phyloP scores from a whole-genome alignment of 2,797 vertebrate genomes.

The Pteropus rufus region DNA sequence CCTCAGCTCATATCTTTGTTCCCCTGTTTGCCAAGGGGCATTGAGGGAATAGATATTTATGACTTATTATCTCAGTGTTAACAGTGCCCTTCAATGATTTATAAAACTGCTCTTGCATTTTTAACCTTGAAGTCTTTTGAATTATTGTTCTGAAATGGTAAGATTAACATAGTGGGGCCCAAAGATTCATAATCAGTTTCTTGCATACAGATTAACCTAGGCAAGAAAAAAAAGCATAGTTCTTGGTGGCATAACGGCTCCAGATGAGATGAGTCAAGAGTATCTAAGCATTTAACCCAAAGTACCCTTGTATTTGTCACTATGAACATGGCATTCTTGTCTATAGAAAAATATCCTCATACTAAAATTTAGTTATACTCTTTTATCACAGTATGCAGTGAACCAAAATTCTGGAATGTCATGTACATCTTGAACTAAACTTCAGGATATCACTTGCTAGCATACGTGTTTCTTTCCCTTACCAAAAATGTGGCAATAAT shows the following conservation, averaged over 20 bases:
- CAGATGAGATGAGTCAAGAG: not conserved
- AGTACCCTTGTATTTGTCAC: not conserved
- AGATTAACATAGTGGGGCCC: not conserved
- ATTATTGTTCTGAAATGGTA: conserved; percentile 16
- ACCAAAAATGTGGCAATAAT: not conserved
- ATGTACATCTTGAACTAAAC: not conserved
- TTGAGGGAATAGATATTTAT: not conserved
- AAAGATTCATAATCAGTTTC: not conserved
- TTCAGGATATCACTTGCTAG: not conserved
- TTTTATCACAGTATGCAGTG: not conserved
- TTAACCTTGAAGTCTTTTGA: conserved; percentile 4
- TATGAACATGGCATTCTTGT: not conserved
- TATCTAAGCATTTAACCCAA: not conserved
- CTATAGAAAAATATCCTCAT: not conserved
- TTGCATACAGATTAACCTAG: not conserved
- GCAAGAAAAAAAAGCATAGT: not conserved
- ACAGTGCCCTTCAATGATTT: conserved; percentile 4
- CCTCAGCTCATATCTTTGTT: not conserved
- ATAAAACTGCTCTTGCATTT: not conserved
- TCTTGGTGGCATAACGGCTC: not conserved
- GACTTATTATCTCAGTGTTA: conserved; percentile 34
- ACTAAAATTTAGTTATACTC: not conserved
- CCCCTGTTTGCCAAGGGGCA: not conserved
- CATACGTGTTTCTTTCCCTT: not conserved
- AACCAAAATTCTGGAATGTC: not conserved